Percentiles rank a stretch among this genome's conserved stretches.
These are phyloP conservation scores for Aphrophora alni DNA, from an alignment of 2,888 invertebrate genomes.

Conservation along the genomic window DNA sequence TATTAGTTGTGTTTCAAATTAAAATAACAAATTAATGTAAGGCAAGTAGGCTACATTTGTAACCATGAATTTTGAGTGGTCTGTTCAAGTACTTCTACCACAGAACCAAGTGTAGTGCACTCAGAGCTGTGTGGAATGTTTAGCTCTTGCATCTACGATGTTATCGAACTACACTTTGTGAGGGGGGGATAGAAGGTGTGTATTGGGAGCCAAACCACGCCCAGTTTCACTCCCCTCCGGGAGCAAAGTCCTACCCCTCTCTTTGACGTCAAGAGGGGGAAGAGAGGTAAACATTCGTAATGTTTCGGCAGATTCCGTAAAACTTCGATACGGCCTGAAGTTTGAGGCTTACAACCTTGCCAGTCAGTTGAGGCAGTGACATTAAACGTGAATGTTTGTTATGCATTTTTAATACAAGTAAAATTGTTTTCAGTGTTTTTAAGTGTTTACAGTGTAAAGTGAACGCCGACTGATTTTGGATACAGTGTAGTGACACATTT, in stretches of 20 bases:
- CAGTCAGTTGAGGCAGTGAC: conserved; percentile 9
- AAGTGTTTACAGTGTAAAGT: neutral
- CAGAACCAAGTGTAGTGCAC: neutral
- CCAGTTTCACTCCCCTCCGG: neutral
- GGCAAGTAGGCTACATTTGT: no score
- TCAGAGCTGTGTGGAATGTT: neutral
- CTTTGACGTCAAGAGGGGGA: neutral
- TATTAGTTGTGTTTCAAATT: no score
- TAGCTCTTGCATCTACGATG: neutral
- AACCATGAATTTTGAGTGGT: no score
- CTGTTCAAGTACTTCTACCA: no score
- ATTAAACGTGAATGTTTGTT: neutral
- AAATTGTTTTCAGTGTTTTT: neutral
- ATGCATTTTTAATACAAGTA: neutral
- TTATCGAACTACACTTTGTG: neutral
- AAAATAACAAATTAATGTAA: no score
- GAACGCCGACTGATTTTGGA: neutral
- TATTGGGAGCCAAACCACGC: neutral
- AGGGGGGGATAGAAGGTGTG: neutral
- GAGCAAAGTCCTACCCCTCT: conserved; percentile 2
- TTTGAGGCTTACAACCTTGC: conserved; percentile 5
- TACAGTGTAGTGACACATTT: neutral
- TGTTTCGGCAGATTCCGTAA: neutral
- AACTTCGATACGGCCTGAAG: neutral
- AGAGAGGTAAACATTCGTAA: neutral